Evolutionary conservation across 2,113 vertebrate species (phyloP).

Genomic region (Oryzias javanicus): DNA sequence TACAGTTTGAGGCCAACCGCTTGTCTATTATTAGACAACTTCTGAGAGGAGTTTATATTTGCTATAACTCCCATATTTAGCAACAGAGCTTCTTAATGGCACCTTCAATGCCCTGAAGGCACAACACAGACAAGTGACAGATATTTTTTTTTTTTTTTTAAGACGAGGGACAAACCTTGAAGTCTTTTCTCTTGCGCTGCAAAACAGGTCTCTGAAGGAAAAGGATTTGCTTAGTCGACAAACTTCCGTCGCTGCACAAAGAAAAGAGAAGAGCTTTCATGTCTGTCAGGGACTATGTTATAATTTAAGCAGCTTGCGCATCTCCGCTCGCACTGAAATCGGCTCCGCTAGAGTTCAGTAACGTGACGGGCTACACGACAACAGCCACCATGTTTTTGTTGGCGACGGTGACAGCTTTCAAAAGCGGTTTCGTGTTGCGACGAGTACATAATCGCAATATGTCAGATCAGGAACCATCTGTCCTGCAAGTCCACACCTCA

Average conservation of each 20-base stretch:
- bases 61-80: slow-evolving; percentile 66
- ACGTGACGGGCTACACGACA: slow-evolving; percentile 52
- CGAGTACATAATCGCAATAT: slow-evolving; percentile 42
- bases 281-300: slow-evolving; percentile 17
- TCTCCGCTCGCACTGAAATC: slow-evolving; percentile 8
- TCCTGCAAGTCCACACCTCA: slow-evolving; percentile 9
- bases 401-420: slow-evolving; percentile 34
- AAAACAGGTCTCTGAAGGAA: slow-evolving; percentile 95
- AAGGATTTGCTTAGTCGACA: slow-evolving; percentile 96
- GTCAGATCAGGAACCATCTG: slow-evolving; percentile 56
- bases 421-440: slow-evolving; percentile 54
- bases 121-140: slow-evolving; percentile 60
- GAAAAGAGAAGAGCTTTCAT: slow-evolving; percentile 41
- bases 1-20: slow-evolving; percentile 42
- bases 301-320: slow-evolving; percentile 23
- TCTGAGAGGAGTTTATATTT: slow-evolving; percentile 36
- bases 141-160: slow-evolving; percentile 1
- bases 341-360: slow-evolving; percentile 18
- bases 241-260: slow-evolving; percentile 86
- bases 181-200: slow-evolving; percentile 92
- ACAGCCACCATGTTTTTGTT: slow-evolving; percentile 22
- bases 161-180: slow-evolving; percentile 79
- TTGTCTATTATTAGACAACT: slow-evolving; percentile 65
- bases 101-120: slow-evolving; percentile 41
- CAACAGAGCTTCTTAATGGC: slow-evolving; percentile 41